Evolutionary conservation across 2,113 vertebrate species (phyloP), one percentile per base, ranked within the genome.

Genomic region (Formicarius rufipectus): DNA sequence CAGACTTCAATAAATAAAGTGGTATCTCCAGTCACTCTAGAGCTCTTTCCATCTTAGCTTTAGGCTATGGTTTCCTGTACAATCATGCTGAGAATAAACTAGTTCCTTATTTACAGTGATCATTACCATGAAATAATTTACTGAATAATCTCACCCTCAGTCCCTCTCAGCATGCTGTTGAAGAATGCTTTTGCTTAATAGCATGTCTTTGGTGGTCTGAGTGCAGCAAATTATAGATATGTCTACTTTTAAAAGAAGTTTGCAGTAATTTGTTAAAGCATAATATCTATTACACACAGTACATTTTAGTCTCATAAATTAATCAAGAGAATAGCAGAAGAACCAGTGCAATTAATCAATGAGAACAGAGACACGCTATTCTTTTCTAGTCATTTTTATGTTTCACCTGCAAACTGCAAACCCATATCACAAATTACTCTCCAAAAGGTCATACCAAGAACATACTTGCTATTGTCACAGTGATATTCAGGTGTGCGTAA

Each of bases 301-400:
- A 86, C 52, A 86, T 66, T 90, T 85, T 53, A 92, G 42, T 53
- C 72, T 83, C 77, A 87, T 89, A 53, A 92, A 96, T 95, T 92
- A 92, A 97, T 90, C 85, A 97, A 60, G 45, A 80, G 31, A 84
- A 56, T 2, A 68, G 62, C 66, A 90, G 82, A 64, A 74, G 55
- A 93, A 90, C 23, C 6, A 47, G 33, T 20, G 27, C 47, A 63
- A 42, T 90, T 71, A 94, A 92, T 83, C 82, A 93, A 28, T 37
- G 30, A 67, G 33, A 92, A 96, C 49, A 93, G 78, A 91, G 83
- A 67, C 52, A 60, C 2, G 2, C 12, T 60, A 39, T 27, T 64
- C 50, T 86, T 42, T 45, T 62, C 30, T 39, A 60, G 14, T 76
- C 25, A 79, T 77, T 59, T 75, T 93, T 47, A 87, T 4, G 1